phyloP scores from a whole-genome alignment of 1,140 invertebrate species.

The Idris sp. region DNA sequence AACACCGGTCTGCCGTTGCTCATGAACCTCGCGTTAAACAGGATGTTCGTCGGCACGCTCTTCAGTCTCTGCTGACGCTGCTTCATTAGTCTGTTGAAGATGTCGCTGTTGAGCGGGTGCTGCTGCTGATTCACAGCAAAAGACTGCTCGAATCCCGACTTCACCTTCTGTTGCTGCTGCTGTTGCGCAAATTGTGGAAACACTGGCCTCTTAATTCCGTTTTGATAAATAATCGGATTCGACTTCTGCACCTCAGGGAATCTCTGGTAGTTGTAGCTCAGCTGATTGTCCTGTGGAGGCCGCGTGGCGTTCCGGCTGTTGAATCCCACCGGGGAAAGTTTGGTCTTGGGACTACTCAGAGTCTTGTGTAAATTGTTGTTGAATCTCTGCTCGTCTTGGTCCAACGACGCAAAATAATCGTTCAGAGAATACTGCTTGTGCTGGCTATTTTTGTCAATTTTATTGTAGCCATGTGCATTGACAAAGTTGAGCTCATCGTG shows the following conservation, averaged over 20 bases:
- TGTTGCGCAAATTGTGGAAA: too few relatives aligned
- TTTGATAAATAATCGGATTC: constrained; percentile 64
- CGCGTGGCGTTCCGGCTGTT: constrained; percentile 67
- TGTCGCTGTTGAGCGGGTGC: constrained; percentile 50
- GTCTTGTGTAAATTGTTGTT: constrained; percentile 69
- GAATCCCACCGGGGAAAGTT: constrained; percentile 70
- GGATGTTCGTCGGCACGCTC: constrained; percentile 62
- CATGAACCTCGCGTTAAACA: constrained; percentile 71
- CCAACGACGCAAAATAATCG: constrained; percentile 65
- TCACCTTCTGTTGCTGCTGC: too few relatives aligned
- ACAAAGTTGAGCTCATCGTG: constrained; percentile 66
- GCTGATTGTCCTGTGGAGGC: constrained; percentile 55
- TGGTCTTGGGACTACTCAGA: constrained; percentile 65
- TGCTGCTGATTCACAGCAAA: constrained; percentile 69
- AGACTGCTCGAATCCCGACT: too few relatives aligned
- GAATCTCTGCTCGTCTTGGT: constrained; percentile 62
- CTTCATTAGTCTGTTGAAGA: too few relatives aligned
- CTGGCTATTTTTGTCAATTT: too few relatives aligned
- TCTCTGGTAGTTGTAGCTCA: constrained; percentile 71
- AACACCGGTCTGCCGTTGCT: constrained; percentile 63
- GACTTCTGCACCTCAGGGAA: constrained; percentile 69
- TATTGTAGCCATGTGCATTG: too few relatives aligned
- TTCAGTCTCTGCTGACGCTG: too few relatives aligned
- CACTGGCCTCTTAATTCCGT: constrained; percentile 63
- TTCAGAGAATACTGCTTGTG: constrained; percentile 70